These are phyloP conservation scores for Gadus macrocephalus DNA, from an alignment of 2,113 vertebrate genomes.

Conservation along the genomic window DNA sequence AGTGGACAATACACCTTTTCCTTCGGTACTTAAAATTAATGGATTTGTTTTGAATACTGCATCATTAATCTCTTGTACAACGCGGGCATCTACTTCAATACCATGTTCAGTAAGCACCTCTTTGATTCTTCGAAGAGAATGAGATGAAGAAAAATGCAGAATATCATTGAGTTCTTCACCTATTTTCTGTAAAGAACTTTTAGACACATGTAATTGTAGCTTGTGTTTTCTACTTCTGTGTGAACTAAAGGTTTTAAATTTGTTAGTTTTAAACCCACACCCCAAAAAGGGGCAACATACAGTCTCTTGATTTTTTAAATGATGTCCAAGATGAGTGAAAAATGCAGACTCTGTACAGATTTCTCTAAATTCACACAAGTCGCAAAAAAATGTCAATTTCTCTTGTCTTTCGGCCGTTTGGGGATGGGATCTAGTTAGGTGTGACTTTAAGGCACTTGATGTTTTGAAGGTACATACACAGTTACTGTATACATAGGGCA, in stretches of 20 bases:
- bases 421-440: slow-evolving; percentile 2
- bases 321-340: no score
- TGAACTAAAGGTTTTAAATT: no score
- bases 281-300: no score
- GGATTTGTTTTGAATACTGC: slow-evolving; percentile 19
- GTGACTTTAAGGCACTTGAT: background rate
- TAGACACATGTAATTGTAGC: background rate
- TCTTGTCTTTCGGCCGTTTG: slow-evolving; percentile 1
- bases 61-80: slow-evolving; percentile 28
- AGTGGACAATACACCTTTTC: slow-evolving; percentile 21
- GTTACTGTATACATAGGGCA: background rate
- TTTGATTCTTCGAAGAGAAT: slow-evolving; percentile 16
- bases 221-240: no score
- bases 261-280: no score
- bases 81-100: slow-evolving; percentile 12
- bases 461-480: slow-evolving; percentile 9
- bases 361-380: background rate
- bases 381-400: slow-evolving; percentile 1
- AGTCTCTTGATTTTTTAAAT: no score
- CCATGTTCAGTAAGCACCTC: slow-evolving; percentile 17
- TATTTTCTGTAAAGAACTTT: slow-evolving; percentile 21
- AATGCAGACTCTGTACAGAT: no score
- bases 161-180: slow-evolving; percentile 22
- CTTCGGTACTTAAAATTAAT: slow-evolving; percentile 5
- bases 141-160: slow-evolving; percentile 16